Evolutionary conservation across 2,888 invertebrate genomes (phyloP).

Genomic region (Sphinx pinastri): DNA sequence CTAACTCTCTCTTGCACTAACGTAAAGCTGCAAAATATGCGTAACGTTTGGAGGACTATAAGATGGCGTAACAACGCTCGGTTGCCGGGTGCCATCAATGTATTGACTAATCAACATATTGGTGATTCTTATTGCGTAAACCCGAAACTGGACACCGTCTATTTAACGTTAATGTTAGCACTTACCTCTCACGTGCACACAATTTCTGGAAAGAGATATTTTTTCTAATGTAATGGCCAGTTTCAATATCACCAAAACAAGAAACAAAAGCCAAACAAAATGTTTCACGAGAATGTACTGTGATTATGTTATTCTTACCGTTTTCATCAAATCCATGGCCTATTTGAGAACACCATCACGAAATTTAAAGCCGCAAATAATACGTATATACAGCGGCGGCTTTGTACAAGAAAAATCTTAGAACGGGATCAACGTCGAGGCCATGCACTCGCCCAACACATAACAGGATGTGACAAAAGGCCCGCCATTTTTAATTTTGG

Average conservation of each 20-base stretch:
- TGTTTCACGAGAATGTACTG: conserved; percentile 62
- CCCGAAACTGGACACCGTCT: conserved; percentile 69
- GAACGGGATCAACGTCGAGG: conserved; percentile 75
- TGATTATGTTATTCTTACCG: conserved; percentile 74
- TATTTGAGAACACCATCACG: conserved; percentile 83
- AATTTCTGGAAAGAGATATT: conserved; percentile 83
- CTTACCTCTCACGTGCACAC: conserved; percentile 83
- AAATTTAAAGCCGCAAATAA: conserved; percentile 72
- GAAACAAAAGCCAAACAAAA: conserved; percentile 84
- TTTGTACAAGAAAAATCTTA: conserved; percentile 66
- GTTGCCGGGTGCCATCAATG: conserved; percentile 80
- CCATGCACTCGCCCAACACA: conserved; percentile 75
- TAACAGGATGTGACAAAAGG: conserved; percentile 82
- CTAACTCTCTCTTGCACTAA: conserved; percentile 64
- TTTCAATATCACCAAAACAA: conserved; percentile 84
- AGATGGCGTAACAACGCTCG: conserved; percentile 84
- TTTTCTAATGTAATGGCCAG: conserved; percentile 84
- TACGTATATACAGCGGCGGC: conserved; percentile 68
- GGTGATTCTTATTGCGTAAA: conserved; percentile 63
- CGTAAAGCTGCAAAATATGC: conserved; percentile 76
- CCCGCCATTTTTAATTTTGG: conserved; percentile 71
- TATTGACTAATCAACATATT: conserved; percentile 81
- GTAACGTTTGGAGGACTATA: conserved; percentile 79
- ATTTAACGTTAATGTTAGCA: conserved; percentile 69
- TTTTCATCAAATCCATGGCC: conserved; percentile 85